Evolutionary conservation across 1,140 invertebrate species (phyloP), one percentile per base, ranked within the genome.

Genomic region (Halictus rubicundus): DNA sequence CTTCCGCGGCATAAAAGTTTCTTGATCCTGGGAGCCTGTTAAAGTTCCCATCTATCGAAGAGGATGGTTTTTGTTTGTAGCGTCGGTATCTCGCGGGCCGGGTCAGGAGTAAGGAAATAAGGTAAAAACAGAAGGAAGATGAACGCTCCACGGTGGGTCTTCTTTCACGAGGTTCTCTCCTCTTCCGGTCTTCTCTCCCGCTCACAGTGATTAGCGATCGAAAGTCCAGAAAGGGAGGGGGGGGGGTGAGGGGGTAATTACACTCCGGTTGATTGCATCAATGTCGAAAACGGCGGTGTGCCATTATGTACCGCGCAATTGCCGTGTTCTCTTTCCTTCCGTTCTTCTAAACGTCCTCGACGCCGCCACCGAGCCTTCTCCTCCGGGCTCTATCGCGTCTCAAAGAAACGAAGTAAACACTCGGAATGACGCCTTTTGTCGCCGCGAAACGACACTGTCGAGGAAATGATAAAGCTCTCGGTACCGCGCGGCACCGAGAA

Each of bases 181-280:
- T 46, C 14, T 46, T 46, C 14, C 7, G 14, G 42, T 27, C 54
- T 0, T 7, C 37, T n/a, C 68, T 25, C 12, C 42, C 14, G n/a
- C 12, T 68, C 21, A 61, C 42, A 54, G 68, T 79, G 81, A 86
- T 86, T 86, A 86, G 71, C 75, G 75, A 86, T 81, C 70, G 83
- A 61, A 61, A 66, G 21, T 61, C 46, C 14, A 25, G 59, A 27
- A 69, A 71, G 23, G 3, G 59, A 25, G 61, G 14, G 14, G 25
- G 3, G 65, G 32, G 61, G 14, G 14, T 14, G 52, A 42, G 61
- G 54, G 64, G 72, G 78, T 83, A 88, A 88, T 88, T 88, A 87
- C 78, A 70, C 71, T 77, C 42, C 70, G 76, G 70, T 71, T 74
- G 85, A 86, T 82, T 86, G 77, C 66, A 84, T 80, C 82, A 84